Evolutionary conservation across 2,113 vertebrate genomes (phyloP).

Genomic region (Muntiacus muntjak): DNA sequence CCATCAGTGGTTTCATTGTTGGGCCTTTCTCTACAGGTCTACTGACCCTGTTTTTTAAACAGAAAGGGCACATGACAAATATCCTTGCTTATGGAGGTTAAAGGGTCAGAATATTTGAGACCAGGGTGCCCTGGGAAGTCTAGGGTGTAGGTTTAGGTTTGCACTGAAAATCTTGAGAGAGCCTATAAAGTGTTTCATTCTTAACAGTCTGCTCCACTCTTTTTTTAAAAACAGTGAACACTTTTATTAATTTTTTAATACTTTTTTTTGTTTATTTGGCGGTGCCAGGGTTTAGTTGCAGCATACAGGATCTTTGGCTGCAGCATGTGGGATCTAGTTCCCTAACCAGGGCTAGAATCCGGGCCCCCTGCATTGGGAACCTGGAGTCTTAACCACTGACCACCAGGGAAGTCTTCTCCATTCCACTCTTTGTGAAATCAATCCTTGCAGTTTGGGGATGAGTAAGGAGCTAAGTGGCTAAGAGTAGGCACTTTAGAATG

Average conservation of each 20-base stretch:
- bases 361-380: not conserved
- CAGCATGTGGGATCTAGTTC: not conserved
- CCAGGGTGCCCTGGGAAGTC: not conserved
- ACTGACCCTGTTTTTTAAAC: not conserved
- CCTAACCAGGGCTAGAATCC: not conserved
- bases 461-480: not conserved
- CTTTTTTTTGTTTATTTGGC: not conserved
- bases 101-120: not conserved
- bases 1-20: slow-evolving; percentile 2
- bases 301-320: not conserved
- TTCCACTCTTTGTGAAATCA: not conserved
- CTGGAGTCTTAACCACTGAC: not conserved
- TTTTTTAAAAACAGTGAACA: not conserved
- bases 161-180: not conserved
- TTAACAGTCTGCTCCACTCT: not conserved
- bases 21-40: not conserved
- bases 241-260: not conserved
- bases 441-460: not conserved
- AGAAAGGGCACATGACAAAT: not conserved
- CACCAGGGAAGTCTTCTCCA: not conserved
- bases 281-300: not conserved
- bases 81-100: not conserved
- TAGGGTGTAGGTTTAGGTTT: not conserved
- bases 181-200: not conserved
- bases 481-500: not conserved